A percentile compares a stretch with the other conserved stretches of the same genome.
phyloP scores from a whole-genome alignment of 1,140 invertebrate genomes.

The Diorhabda elongata region DNA sequence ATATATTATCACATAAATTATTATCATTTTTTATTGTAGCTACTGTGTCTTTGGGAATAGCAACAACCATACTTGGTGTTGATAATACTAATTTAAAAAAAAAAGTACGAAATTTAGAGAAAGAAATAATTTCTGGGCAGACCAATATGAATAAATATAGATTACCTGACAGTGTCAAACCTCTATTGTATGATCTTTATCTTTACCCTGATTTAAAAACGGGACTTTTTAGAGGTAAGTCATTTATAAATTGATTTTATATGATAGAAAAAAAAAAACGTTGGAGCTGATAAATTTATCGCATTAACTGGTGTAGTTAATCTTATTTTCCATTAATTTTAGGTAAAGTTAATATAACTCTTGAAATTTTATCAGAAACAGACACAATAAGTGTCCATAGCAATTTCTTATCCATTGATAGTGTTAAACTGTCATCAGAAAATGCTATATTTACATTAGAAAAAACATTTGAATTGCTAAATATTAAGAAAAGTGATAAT shows the following conservation, averaged over 20 bases:
- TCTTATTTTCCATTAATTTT: constrained; percentile 21
- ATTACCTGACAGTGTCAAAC: constrained; percentile 57
- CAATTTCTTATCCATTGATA: constrained; percentile 57
- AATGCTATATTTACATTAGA: constrained; percentile 24
- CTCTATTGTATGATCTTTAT: constrained; percentile 71
- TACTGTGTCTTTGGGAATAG: constrained; percentile 27
- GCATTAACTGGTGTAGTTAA: not conserved
- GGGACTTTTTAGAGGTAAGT: constrained; percentile 61
- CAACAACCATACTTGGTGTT: constrained; percentile 31
- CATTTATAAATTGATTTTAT: not conserved
- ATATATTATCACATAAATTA: constrained; percentile 29
- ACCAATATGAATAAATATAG: constrained; percentile 29
- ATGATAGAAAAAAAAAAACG: not conserved
- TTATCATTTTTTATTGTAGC: constrained; percentile 28
- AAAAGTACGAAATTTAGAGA: constrained; percentile 20
- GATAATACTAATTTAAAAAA: constrained; percentile 24
- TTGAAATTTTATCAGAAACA: constrained; percentile 56
- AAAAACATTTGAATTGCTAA: constrained; percentile 31
- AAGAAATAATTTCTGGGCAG: constrained; percentile 7
- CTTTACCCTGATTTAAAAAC: constrained; percentile 70
- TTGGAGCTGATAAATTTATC: not conserved
- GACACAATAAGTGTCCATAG: constrained; percentile 66
- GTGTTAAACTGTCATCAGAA: constrained; percentile 28
- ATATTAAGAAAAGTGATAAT: constrained; percentile 26
- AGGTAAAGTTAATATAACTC: constrained; percentile 66